Conservation (phyloP, 2,113 vertebrate genomes). For the Beaufortia kweichowensis region DNA sequence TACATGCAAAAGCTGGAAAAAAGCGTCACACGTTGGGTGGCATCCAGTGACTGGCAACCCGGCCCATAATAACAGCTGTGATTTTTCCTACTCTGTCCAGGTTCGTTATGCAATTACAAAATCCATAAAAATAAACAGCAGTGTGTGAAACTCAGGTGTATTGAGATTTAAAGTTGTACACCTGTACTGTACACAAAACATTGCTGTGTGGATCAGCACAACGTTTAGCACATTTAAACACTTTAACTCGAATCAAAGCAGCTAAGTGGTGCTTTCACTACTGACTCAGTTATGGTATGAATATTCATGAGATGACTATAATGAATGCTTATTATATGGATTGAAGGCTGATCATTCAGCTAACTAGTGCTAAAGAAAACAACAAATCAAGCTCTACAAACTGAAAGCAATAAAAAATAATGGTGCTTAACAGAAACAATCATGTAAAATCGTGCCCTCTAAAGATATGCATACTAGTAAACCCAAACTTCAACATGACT, state of each 20-base stretch:
- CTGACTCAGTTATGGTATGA: neutral
- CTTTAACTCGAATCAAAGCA: neutral
- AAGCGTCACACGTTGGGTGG: neutral
- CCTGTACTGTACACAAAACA: neutral
- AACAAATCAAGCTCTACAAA: conserved; percentile 5
- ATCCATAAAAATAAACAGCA: conserved; percentile 53
- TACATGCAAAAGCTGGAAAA: conserved; percentile 18
- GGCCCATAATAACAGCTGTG: conserved; percentile 66
- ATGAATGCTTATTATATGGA: neutral
- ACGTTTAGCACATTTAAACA: neutral
- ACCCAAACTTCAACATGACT: too few relatives aligned
- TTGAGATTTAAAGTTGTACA: conserved; percentile 18
- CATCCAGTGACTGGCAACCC: conserved; percentile 62
- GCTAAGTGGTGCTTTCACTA: conserved; percentile 3
- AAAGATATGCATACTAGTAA: too few relatives aligned
- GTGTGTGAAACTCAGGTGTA: conserved; percentile 8
- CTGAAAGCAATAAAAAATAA: neutral
- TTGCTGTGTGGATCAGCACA: neutral
- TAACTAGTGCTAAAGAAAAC: too few relatives aligned
- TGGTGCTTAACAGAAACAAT: too few relatives aligned
- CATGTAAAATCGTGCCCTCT: too few relatives aligned
- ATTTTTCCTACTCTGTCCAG: conserved; percentile 52
- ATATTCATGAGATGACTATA: conserved; percentile 4
- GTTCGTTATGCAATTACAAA: conserved; percentile 64
- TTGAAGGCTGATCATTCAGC: conserved; percentile 8